Evolutionary conservation across 37 sponge, comb jelly and placozoan species (phyloP), one percentile per base, ranked within the genome.

Genomic region (Haliclona indistincta): DNA sequence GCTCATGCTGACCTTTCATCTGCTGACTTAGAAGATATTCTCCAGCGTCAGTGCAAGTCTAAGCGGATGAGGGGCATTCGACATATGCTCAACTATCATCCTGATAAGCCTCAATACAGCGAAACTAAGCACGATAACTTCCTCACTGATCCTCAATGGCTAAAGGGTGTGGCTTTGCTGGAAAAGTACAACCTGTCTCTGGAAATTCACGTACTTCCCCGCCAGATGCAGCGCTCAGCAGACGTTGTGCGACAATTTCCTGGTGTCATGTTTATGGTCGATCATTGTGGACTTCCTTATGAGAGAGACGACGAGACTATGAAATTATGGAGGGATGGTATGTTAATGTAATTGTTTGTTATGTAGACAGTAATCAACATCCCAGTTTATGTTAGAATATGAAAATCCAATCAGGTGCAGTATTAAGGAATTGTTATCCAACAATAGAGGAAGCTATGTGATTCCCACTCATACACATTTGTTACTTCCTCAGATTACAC

Each of bases 311-410:
- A 81, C 2, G 70, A 38, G 2, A 75, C 71, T 32, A 91, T 88
- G 85, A 75, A 75, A 23, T 20, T 77, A 2, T 95, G 96, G 96
- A 77, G 79, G 41, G 89, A 95, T 72, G 96, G 94, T 93, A n/a
- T n/a, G n/a, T n/a, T n/a, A n/a, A n/a, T n/a, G n/a, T n/a, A n/a
- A n/a, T n/a, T n/a, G n/a, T n/a, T n/a, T n/a, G n/a, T n/a, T n/a
- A n/a, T n/a, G n/a, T n/a, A n/a, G n/a, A n/a, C n/a, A n/a, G n/a
- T n/a, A n/a, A n/a, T n/a, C n/a, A n/a, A n/a, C n/a, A n/a, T n/a
- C n/a, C n/a, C n/a, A n/a, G n/a, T n/a, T n/a, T n/a, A n/a, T n/a
- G n/a, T n/a, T n/a, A n/a, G n/a, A n/a, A n/a, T n/a, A n/a, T n/a
- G n/a, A n/a, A n/a, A n/a, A n/a, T n/a, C n/a, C n/a, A n/a, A n/a